Evolutionary conservation across 1,140 invertebrate species (phyloP), one percentile per base, ranked within the genome.

Genomic region (Bombus fervidus): DNA sequence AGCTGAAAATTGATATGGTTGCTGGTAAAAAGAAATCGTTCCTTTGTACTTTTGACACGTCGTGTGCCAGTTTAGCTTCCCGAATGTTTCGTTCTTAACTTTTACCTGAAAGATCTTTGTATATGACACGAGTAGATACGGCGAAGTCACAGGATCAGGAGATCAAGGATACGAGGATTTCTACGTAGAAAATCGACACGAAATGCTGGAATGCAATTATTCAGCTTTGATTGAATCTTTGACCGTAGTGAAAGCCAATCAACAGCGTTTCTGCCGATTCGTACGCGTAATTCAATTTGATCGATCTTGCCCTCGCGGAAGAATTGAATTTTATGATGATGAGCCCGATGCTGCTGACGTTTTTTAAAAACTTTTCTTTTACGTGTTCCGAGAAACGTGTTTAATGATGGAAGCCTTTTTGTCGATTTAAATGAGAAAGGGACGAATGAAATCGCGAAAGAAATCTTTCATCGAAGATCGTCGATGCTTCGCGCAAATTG

Each of bases 151-250:
- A 72, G 10, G 13, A 18, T 8, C 25, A 18, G 10, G 2, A 9
- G 13, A 72, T 53, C 12, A 59, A 8, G 73, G 10, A 74, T 31
- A 57, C 47, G 34, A 28, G 74, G 13, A 15, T 76, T 59, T 37
- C 47, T 76, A 28, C 34, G n/a, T 31, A 8, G 18, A 57, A 47
- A 34, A 13, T 53, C 41, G 8, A 5, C 31, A 34, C n/a, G 31
- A 75, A 75, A 41, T 37, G 12, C 31, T 28, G 74, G 47, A 28
- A 34, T 53, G 31, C 34, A 76, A 76, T 76, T 76, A 57, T 76
- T n/a, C 43, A 28, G 31, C 9, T 59, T 25, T 75, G 74, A 75
- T 75, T 28, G 41, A 6, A 75, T 76, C 74, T 59, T 76, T 57
- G 25, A 25, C 22, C 1, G 10, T 6, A 25, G 53, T 18, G 31